These are phyloP conservation scores for Glaucopsyche alexis DNA, from an alignment of 2,888 invertebrate species.

Conservation along the genomic window DNA sequence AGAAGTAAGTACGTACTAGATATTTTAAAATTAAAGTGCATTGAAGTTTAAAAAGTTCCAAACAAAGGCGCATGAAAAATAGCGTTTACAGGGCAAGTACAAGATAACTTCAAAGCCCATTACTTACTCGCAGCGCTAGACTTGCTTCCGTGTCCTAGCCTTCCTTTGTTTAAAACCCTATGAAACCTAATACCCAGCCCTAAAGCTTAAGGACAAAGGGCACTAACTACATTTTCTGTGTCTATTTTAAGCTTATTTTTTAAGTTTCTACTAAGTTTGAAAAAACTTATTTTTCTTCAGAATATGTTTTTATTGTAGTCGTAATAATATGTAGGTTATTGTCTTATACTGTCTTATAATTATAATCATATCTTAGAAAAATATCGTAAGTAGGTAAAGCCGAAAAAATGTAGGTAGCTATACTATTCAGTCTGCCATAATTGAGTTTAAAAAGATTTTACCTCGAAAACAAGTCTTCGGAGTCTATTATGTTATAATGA, in stretches of 20 bases:
- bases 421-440: background rate
- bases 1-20: too few relatives aligned
- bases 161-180: slow-evolving; percentile 10
- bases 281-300: background rate
- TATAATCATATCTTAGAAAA: background rate
- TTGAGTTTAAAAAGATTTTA: slow-evolving; percentile 20
- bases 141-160: slow-evolving; percentile 7
- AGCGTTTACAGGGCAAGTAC: background rate
- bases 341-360: background rate
- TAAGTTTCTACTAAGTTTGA: background rate
- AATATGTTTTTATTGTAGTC: background rate
- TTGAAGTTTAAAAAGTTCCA: too few relatives aligned
- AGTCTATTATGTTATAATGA: slow-evolving; percentile 15
- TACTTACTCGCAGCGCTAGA: slow-evolving; percentile 2
- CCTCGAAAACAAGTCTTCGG: slow-evolving; percentile 15
- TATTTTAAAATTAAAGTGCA: too few relatives aligned
- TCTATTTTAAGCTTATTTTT: background rate
- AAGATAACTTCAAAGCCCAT: slow-evolving; percentile 9
- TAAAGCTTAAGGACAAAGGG: slow-evolving; percentile 5
- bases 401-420: background rate
- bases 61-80: too few relatives aligned
- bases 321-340: background rate
- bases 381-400: background rate
- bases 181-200: slow-evolving; percentile 14
- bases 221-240: background rate